A percentile compares a stretch with the other conserved stretches of the same genome.
Evolutionary conservation across 2,113 vertebrate species (phyloP).

Genomic region (Nipponia nippon): DNA sequence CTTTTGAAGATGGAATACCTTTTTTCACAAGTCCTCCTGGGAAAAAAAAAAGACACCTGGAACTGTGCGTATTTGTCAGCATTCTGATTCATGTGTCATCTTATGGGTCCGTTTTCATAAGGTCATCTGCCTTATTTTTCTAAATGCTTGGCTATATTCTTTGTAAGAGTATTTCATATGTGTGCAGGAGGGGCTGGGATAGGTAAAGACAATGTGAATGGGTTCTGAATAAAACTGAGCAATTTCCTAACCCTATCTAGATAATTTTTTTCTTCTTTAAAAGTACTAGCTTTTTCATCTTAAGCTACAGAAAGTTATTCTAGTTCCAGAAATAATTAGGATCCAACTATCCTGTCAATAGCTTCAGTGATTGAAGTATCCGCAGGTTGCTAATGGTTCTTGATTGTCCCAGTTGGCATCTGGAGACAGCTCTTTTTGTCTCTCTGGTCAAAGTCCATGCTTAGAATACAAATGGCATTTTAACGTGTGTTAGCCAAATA

Average conservation of each 20-base stretch:
- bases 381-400: background rate
- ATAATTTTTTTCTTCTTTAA: background rate
- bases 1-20: background rate
- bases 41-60: background rate
- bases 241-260: background rate
- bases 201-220: background rate
- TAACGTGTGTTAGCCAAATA: background rate
- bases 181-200: background rate
- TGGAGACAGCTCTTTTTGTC: background rate
- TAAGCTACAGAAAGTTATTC: background rate
- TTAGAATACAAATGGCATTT: slow-evolving; percentile 22
- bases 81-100: background rate
- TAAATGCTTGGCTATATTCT: background rate
- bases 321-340: background rate
- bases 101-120: background rate
- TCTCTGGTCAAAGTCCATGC: background rate
- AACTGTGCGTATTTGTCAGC: background rate
- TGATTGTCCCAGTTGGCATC: slow-evolving; percentile 24
- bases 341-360: background rate
- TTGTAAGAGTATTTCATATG: background rate
- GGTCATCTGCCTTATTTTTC: background rate
- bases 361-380: background rate
- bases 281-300: background rate
- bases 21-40: background rate
- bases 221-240: background rate